Evolutionary conservation across 2,113 vertebrate species (phyloP).

Genomic region (Chiloscyllium plagiosum): DNA sequence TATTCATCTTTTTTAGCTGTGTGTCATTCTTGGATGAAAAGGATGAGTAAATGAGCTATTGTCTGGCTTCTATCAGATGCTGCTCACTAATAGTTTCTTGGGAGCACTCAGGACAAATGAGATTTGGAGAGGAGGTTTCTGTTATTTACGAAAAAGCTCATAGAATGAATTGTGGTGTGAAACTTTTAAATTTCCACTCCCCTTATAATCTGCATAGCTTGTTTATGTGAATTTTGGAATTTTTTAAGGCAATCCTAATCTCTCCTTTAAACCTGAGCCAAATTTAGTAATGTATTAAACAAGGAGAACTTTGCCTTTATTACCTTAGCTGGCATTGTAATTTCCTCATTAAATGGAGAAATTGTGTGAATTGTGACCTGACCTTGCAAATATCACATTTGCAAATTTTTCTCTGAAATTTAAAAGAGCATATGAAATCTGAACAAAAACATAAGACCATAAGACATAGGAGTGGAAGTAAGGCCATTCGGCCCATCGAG

Average conservation of each 20-base stretch:
- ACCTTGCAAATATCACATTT: neutral
- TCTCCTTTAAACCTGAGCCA: neutral
- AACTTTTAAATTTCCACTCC: neutral
- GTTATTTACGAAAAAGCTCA: neutral
- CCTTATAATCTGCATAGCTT: neutral
- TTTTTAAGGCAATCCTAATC: neutral
- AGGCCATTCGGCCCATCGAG: no score
- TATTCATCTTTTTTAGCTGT: neutral
- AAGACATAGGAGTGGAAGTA: no score
- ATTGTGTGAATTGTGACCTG: neutral
- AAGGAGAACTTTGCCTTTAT: neutral
- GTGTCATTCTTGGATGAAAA: neutral
- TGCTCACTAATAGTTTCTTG: neutral
- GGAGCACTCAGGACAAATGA: neutral
- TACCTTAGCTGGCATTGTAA: neutral
- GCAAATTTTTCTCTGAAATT: neutral
- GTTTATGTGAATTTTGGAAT: neutral
- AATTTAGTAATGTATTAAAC: neutral
- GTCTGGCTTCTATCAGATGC: neutral
- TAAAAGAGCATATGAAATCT: neutral
- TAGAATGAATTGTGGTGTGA: neutral
- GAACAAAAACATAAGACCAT: no score
- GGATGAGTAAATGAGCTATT: neutral
- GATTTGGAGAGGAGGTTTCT: neutral
- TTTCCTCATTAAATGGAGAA: neutral